Evolutionary conservation across 2,113 vertebrate genomes (phyloP), one percentile per base, ranked within the genome.

Genomic region (Stictonetta naevosa): DNA sequence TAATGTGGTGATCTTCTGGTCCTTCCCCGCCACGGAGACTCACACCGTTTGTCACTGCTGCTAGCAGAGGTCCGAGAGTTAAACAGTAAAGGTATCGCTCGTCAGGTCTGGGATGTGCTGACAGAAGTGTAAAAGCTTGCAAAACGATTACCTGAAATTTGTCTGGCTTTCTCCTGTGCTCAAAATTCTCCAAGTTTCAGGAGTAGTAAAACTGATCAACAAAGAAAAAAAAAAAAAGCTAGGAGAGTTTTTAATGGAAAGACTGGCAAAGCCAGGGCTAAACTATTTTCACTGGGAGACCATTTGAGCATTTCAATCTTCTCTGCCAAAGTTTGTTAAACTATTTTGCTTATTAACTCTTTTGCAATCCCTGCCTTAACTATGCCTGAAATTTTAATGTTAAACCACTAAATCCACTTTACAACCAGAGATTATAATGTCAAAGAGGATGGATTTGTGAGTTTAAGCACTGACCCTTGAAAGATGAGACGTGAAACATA

Each of bases 361-460:
- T 96, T 88, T 92, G 83, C 88, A 94, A 78, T 94, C 71, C 76
- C n/a, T 82, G 94, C 66, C 77, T 97, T 97, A 92, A 94, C 59
- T 88, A 48, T 33, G 92, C 69, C 86, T 96, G 94, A 95, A 97
- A 96, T 96, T 90, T 97, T 90, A 90, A 95, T 56, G 96, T 60
- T 86, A 96, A 97, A 90, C 31, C 50, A 88, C 93, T 93, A 97
- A 96, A 92, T 96, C 94, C 91, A 79, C 80, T 88, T 97, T 94
- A 87, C 94, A 97, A 64, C 87, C 76, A 50, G 69, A 94, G 71
- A 91, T 96, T 96, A 95, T 92, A 94, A 80, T 73, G 74, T 95
- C 95, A 96, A 58, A 68, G 83, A 89, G 85, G 89, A 94, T 0
- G 36, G 69, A 96, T 97, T 96, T 97, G 90, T 95, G 93, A 94